Conservation (phyloP, 92 coral and sea anemone species). For the Galaxea fascicularis region DNA sequence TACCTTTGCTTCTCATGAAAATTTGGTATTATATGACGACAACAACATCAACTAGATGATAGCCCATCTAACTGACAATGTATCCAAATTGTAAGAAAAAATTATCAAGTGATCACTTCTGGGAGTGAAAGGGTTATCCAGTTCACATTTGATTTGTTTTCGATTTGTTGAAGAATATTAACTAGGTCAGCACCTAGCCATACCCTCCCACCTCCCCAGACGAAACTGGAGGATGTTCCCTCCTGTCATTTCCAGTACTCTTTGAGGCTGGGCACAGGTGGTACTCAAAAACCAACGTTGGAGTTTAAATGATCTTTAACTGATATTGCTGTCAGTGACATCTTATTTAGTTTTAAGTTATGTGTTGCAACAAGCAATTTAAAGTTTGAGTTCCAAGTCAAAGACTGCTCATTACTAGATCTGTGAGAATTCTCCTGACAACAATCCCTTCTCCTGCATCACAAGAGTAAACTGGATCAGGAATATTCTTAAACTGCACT, state of each 20-base stretch:
- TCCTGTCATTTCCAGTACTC: background rate
- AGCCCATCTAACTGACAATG: background rate
- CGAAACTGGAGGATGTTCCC: background rate
- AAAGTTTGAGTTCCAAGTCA: conserved; percentile 35
- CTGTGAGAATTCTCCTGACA: too few species aligned
- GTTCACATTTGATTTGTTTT: too few species aligned
- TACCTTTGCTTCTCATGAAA: background rate
- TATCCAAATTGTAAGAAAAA: background rate
- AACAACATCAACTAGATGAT: background rate
- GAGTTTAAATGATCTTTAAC: background rate
- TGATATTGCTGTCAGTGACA: background rate
- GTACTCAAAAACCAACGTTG: background rate
- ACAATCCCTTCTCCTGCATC: too few species aligned
- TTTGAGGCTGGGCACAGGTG: background rate
- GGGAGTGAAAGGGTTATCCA: background rate
- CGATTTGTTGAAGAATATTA: background rate
- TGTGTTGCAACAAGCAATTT: background rate
- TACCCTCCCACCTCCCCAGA: background rate
- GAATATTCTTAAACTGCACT: too few species aligned
- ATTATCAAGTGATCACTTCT: background rate
- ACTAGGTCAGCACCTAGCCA: background rate
- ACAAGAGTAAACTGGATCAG: too few species aligned
- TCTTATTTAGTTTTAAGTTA: background rate
- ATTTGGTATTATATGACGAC: background rate
- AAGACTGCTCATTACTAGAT: conserved; percentile 51